Base-by-base conservation (phyloP, 37 sponge, comb jelly and placozoan species). In the Diacarnus erythraeanus region DNA sequence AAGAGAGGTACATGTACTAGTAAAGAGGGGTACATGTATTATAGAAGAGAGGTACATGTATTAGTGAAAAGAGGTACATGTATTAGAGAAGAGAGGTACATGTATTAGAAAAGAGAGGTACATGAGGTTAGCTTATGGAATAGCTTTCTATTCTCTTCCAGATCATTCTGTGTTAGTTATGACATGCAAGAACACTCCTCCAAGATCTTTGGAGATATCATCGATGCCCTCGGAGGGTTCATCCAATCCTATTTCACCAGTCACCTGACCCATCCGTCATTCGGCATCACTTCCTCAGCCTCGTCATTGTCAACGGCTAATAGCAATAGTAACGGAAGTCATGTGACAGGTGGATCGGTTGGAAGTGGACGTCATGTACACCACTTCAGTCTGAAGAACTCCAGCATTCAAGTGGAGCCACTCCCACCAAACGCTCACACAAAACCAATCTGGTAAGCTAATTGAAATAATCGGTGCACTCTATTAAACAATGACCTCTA, bases 121-220 rank as follows among this genome's bases (percentile, higher is more conserved):
- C n/a, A n/a, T n/a, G n/a, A n/a, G n/a, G n/a, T n/a, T n/a, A n/a
- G n/a, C n/a, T n/a, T n/a, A n/a, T n/a, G n/a, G n/a, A n/a, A n/a
- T n/a, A n/a, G n/a, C n/a, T n/a, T n/a, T n/a, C n/a, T n/a, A n/a
- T n/a, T 47, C 51, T 47, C 6, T 12, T 12, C 51, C 51, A 93
- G 90, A 41, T 84, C 85, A 1, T 94, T 98, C 41, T 95, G 94
- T 79, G 79, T 82, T 69, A 71, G 71, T 72, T 98, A 98, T 80
- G 98, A 98, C 71, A 84, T 98, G 91, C 95, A 98, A 57, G 90
- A 90, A 27, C 95, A 95, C 59, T 90, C 94, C 38, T 87, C 91
- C 26, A 90, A 88, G 35, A 88, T 98, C 12, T 93, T 98, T 76
- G 67, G 76, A 17, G 96, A 98, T 64, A 84, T 98, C 57, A 80